phyloP scores from a whole-genome alignment of 2,888 invertebrate genomes.

The Pseudeuparius sepicola region DNA sequence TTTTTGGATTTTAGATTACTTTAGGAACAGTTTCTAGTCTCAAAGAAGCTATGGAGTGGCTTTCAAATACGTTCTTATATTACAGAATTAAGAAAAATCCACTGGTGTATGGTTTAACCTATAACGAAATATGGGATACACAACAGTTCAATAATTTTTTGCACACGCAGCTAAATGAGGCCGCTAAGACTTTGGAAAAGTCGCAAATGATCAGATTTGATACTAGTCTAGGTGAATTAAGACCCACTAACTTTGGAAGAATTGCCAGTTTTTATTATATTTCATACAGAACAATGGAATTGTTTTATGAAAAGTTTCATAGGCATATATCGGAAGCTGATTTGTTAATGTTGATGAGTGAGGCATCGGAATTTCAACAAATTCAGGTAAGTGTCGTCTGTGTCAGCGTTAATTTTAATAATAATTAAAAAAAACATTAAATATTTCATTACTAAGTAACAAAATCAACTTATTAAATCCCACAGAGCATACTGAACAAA shows the following conservation, averaged over 20 bases:
- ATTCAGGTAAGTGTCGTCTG: slow-evolving; percentile 61
- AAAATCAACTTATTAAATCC: too few species aligned
- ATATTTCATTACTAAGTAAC: neutral
- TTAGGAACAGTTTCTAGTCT: slow-evolving; percentile 94
- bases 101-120: slow-evolving; percentile 58
- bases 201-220: slow-evolving; percentile 93
- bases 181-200: slow-evolving; percentile 80
- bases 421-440: slow-evolving; percentile 5
- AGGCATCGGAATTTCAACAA: slow-evolving; percentile 91
- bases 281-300: slow-evolving; percentile 88
- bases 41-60: slow-evolving; percentile 94
- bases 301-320: slow-evolving; percentile 75
- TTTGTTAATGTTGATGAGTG: slow-evolving; percentile 82
- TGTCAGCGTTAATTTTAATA: too few species aligned
- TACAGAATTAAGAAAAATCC: slow-evolving; percentile 92
- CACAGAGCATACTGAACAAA: too few species aligned
- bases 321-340: slow-evolving; percentile 78
- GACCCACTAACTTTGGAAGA: slow-evolving; percentile 79
- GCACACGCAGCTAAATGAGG: slow-evolving; percentile 63
- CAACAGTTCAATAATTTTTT: slow-evolving; percentile 69
- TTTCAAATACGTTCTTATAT: slow-evolving; percentile 93
- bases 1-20: slow-evolving; percentile 51
- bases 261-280: slow-evolving; percentile 98
- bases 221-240: slow-evolving; percentile 69
- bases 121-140: slow-evolving; percentile 59